phyloP scores from a whole-genome alignment of 2,113 vertebrate genomes.

The Eleginops maclovinus region DNA sequence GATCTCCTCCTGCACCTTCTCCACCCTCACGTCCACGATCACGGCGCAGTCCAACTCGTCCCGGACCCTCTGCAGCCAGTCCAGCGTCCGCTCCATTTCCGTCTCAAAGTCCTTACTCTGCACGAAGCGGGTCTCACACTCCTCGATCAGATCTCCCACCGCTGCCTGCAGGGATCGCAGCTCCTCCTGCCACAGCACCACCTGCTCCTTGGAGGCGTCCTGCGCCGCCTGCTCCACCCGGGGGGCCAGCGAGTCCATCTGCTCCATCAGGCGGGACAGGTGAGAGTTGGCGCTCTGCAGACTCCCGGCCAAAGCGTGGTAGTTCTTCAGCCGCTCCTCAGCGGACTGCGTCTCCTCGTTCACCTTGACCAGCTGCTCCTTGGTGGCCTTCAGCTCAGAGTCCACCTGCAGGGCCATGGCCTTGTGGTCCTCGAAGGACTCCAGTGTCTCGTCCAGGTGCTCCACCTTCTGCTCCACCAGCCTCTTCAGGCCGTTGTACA shows the following conservation, averaged over 20 bases:
- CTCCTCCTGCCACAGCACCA: slow-evolving; percentile 91
- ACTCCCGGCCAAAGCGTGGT: slow-evolving; percentile 90
- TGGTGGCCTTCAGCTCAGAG: slow-evolving; percentile 86
- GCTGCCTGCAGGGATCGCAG: slow-evolving; percentile 87
- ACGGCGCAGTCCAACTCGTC: slow-evolving; percentile 86
- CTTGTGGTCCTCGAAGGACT: slow-evolving; percentile 88
- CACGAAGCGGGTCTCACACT: slow-evolving; percentile 90
- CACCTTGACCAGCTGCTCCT: slow-evolving; percentile 86
- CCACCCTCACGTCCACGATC: slow-evolving; percentile 89
- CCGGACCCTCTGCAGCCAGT: slow-evolving; percentile 91
- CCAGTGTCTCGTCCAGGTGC: slow-evolving; percentile 87
- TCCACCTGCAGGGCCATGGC: slow-evolving; percentile 89
- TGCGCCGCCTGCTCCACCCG: slow-evolving; percentile 87
- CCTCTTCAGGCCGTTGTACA: slow-evolving; percentile 89
- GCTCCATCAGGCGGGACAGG: slow-evolving; percentile 88
- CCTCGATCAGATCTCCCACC: slow-evolving; percentile 87
- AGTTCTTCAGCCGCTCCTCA: slow-evolving; percentile 93
- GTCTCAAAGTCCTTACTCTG: slow-evolving; percentile 94
- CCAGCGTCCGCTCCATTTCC: slow-evolving; percentile 90
- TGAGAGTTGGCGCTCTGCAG: slow-evolving; percentile 90
- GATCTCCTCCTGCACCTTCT: slow-evolving; percentile 95
- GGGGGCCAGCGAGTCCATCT: slow-evolving; percentile 89
- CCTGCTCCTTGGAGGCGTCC: slow-evolving; percentile 84
- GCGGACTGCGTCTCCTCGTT: slow-evolving; percentile 92
- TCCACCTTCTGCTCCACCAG: slow-evolving; percentile 87